Percentiles rank a stretch among this genome's conserved stretches.
Conservation (phyloP, 2,888 invertebrate species). For the Rhorus exstirpatorius region DNA sequence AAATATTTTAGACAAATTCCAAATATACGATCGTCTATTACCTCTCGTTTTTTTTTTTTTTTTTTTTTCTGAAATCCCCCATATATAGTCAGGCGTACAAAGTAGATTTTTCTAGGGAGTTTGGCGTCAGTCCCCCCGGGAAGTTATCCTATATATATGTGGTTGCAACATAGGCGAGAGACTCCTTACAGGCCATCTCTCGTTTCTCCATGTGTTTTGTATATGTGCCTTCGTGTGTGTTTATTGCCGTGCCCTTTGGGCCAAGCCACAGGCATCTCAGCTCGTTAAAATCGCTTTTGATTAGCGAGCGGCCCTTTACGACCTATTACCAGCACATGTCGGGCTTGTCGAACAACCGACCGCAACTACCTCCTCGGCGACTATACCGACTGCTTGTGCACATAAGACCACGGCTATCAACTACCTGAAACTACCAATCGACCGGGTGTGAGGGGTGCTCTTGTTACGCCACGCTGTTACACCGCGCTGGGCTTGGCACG, state of each 20-base stretch:
- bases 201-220: slow-evolving; percentile 15
- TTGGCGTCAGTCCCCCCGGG: slow-evolving; percentile 3
- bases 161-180: slow-evolving; percentile 19
- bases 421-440: slow-evolving; percentile 64
- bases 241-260: slow-evolving; percentile 22
- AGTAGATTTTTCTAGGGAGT: neutral
- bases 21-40: too few relatives aligned
- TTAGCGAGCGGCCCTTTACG: slow-evolving; percentile 75
- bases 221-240: slow-evolving; percentile 6
- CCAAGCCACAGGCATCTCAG: slow-evolving; percentile 63
- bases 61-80: too few relatives aligned
- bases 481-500: too few relatives aligned
- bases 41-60: too few relatives aligned
- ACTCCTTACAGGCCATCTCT: neutral
- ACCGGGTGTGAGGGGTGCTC: slow-evolving; percentile 33
- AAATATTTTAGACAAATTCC: too few relatives aligned
- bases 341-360: slow-evolving; percentile 69
- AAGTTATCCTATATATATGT: slow-evolving; percentile 36
- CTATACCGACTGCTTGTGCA: slow-evolving; percentile 26
- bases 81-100: neutral
- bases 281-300: slow-evolving; percentile 77
- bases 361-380: slow-evolving; percentile 30
- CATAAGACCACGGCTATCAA: slow-evolving; percentile 56
- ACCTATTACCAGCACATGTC: slow-evolving; percentile 73
- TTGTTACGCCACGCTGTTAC: too few relatives aligned